phyloP scores from a whole-genome alignment of 2,797 vertebrate species.

The Potorous gilbertii region DNA sequence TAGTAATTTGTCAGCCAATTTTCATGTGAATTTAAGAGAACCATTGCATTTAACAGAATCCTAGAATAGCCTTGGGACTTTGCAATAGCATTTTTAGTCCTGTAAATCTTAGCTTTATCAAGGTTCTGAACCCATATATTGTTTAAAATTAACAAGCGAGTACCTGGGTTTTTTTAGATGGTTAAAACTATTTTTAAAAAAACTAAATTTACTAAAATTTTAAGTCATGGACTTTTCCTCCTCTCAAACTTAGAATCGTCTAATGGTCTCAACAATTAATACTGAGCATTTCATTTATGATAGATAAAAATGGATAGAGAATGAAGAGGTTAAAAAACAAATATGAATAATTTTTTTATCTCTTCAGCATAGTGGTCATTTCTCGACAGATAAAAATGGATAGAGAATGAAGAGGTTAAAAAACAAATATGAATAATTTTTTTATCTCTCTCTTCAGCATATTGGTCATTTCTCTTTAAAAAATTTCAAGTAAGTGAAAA shows the following conservation, averaged over 20 bases:
- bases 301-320: conserved; percentile 14
- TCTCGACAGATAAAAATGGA: conserved; percentile 18
- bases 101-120: not conserved
- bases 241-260: conserved; percentile 13
- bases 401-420: not conserved
- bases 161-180: not conserved
- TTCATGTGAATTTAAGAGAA: not conserved
- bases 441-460: conserved; percentile 4
- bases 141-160: conserved; percentile 18
- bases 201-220: conserved; percentile 20
- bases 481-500: not conserved
- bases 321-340: not conserved
- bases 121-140: not conserved
- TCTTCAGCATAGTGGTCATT: too few species aligned
- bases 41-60: conserved; percentile 44
- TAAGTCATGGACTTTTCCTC: not conserved
- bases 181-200: conserved; percentile 14
- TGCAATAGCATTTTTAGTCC: conserved; percentile 30
- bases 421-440: conserved; percentile 23
- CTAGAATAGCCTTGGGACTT: not conserved
- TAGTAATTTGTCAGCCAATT: not conserved
- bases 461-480: conserved; percentile 25
- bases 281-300: not conserved
- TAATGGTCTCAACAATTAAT: conserved; percentile 4
- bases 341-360: not conserved